Evolutionary conservation across 2,888 invertebrate species (phyloP).

Genomic region (Heliconius erato): DNA sequence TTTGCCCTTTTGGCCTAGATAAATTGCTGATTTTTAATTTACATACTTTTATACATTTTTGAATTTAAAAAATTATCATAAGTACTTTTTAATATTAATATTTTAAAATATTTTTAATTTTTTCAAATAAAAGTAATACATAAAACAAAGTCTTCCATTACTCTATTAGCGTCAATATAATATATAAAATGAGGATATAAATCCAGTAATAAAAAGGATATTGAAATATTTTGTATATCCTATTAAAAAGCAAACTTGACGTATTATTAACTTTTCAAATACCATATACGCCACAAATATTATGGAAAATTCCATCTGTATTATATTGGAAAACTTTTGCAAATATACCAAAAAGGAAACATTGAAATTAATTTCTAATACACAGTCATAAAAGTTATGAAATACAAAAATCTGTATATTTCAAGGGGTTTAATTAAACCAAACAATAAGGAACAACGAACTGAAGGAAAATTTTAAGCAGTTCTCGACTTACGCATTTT

Average conservation of each 20-base stretch:
- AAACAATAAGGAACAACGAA: conserved; percentile 22
- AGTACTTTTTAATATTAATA: too few relatives aligned
- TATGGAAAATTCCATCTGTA: not conserved
- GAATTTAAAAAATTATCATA: too few relatives aligned
- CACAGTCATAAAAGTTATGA: not conserved
- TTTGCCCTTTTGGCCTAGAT: too few relatives aligned
- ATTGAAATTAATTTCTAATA: not conserved
- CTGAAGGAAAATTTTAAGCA: conserved; percentile 13
- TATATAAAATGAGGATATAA: not conserved
- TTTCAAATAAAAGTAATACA: too few relatives aligned
- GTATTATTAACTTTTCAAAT: conserved; percentile 1
- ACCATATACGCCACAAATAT: not conserved
- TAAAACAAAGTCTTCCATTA: too few relatives aligned
- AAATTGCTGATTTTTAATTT: too few relatives aligned
- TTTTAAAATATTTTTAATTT: too few relatives aligned
- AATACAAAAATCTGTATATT: not conserved
- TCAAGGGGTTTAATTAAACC: conserved; percentile 17
- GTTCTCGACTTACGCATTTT: conserved; percentile 26
- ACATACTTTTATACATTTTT: too few relatives aligned
- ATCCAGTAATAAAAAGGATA: not conserved
- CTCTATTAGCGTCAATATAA: not conserved
- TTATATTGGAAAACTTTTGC: not conserved
- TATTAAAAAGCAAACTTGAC: not conserved
- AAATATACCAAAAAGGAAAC: not conserved
- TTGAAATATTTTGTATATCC: not conserved